Evolutionary conservation across 2,113 vertebrate genomes (phyloP).

Genomic region (Esox niger): DNA sequence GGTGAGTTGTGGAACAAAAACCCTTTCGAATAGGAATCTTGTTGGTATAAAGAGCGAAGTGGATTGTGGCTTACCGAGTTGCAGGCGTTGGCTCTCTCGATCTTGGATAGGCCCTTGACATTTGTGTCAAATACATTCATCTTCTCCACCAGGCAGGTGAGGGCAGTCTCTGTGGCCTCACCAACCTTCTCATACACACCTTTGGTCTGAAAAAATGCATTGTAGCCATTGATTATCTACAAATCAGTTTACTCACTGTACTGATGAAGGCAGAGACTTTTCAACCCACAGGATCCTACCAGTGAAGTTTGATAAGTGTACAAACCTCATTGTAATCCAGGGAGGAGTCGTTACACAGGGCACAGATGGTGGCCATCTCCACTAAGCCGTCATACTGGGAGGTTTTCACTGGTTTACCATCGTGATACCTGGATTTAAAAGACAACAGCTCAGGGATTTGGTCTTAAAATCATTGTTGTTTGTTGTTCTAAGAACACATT

Average conservation of each 20-base stretch:
- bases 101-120: constrained; percentile 79
- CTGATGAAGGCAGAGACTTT: background rate
- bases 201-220: constrained; percentile 70
- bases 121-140: constrained; percentile 93
- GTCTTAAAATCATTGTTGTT: too few relatives aligned
- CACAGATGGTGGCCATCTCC: constrained; percentile 95
- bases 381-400: constrained; percentile 90
- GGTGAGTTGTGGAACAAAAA: background rate
- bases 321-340: constrained; percentile 96
- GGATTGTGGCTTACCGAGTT: constrained; percentile 75
- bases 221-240: background rate
- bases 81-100: constrained; percentile 86
- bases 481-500: too few relatives aligned
- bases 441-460: too few relatives aligned
- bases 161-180: constrained; percentile 87
- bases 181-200: constrained; percentile 91
- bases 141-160: constrained; percentile 90
- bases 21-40: background rate
- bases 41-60: background rate
- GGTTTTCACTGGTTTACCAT: constrained; percentile 84
- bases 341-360: constrained; percentile 97
- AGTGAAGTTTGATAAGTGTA: background rate
- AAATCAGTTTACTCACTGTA: background rate
- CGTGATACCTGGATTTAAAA: constrained; percentile 77
- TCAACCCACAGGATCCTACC: background rate